Conservation (phyloP, 1,140 invertebrate species). For the Platyscapa corneri region DNA sequence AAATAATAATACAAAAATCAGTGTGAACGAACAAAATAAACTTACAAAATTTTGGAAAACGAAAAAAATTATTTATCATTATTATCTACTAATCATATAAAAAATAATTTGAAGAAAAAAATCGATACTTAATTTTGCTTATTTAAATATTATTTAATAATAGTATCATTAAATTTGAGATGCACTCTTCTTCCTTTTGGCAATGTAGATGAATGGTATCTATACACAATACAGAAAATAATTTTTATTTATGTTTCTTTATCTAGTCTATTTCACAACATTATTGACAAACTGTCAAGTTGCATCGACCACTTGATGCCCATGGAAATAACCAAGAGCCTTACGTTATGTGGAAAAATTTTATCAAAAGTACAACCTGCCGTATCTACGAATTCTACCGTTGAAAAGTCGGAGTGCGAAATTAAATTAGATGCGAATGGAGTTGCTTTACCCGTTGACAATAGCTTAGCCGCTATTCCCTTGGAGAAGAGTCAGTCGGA, state of each 20-base stretch:
- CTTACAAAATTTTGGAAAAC: no score
- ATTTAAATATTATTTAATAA: no score
- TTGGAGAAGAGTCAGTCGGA: conserved; percentile 81
- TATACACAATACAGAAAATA: background rate
- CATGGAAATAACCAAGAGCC: conserved; percentile 78
- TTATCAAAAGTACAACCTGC: conserved; percentile 85
- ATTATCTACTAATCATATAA: no score
- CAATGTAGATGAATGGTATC: no score
- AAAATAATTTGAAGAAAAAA: no score
- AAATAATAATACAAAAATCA: no score
- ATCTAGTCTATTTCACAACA: conserved; percentile 75
- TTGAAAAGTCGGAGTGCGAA: conserved; percentile 58
- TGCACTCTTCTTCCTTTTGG: no score
- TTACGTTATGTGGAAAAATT: conserved; percentile 84
- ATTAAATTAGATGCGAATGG: conserved; percentile 51
- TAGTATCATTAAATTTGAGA: no score
- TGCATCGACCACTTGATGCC: conserved; percentile 78
- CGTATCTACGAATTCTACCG: conserved; percentile 62
- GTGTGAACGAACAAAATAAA: no score
- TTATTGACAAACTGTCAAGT: conserved; percentile 78
- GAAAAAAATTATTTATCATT: no score
- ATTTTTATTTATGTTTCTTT: background rate
- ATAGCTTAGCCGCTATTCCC: conserved; percentile 63
- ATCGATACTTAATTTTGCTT: no score
- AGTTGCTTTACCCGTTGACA: conserved; percentile 52